A percentile compares a stretch with the other conserved stretches of the same genome.
Evolutionary conservation across 2,888 invertebrate genomes (phyloP).

Genomic region (Agrotis puta): DNA sequence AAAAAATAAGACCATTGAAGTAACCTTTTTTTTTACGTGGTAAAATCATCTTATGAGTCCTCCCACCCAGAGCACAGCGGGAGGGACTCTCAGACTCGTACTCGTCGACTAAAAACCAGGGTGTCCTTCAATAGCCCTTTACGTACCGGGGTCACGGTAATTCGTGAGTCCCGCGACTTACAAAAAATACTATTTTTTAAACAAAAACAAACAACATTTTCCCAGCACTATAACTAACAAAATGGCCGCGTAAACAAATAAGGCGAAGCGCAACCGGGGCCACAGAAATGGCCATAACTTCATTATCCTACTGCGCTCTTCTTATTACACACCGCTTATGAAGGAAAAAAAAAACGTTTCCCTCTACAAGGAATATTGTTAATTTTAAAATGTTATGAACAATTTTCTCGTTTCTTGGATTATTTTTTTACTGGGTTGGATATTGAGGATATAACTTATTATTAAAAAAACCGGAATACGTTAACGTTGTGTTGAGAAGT

Average conservation of each 20-base stretch:
- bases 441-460: background rate
- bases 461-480: constrained; percentile 7
- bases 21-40: no score
- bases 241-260: constrained; percentile 44
- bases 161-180: no score
- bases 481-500: background rate
- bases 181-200: background rate
- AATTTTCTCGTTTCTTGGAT: constrained; percentile 31
- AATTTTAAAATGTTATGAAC: constrained; percentile 58
- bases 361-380: constrained; percentile 39
- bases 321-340: constrained; percentile 51
- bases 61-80: no score
- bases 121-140: no score
- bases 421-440: constrained; percentile 9
- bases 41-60: no score
- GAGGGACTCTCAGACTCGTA: no score
- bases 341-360: constrained; percentile 33
- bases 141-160: no score
- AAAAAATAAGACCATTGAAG: no score
- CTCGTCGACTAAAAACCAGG: no score
- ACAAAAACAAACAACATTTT: background rate
- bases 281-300: constrained; percentile 35
- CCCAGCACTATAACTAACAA: constrained; percentile 17
- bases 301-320: constrained; percentile 43
- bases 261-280: constrained; percentile 20